Evolutionary conservation across 2,113 vertebrate genomes (phyloP).

Genomic region (Crotophaga sulcirostris): DNA sequence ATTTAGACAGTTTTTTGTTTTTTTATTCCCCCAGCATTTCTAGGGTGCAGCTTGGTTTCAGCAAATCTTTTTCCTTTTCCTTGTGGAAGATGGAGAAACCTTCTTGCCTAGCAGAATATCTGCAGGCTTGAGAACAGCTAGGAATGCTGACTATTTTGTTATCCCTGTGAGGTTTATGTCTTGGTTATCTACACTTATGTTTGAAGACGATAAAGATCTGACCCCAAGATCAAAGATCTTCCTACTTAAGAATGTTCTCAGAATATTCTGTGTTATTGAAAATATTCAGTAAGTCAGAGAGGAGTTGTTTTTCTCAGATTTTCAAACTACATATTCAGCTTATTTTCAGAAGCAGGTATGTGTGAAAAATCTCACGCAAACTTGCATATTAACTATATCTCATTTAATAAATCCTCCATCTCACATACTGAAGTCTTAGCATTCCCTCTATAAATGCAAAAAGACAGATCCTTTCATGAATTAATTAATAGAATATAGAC

Average conservation of each 20-base stretch:
- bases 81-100: not conserved
- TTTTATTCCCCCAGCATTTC: not conserved
- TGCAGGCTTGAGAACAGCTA: not conserved
- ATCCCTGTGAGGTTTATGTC: not conserved
- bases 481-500: not conserved
- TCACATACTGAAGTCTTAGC: not conserved
- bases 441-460: not conserved
- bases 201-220: not conserved
- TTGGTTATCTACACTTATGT: not conserved
- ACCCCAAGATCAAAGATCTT: not conserved
- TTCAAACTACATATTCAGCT: not conserved
- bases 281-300: not conserved
- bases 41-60: not conserved
- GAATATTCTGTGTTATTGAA: not conserved
- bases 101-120: not conserved
- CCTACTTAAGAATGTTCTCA: not conserved
- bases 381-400: not conserved
- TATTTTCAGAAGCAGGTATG: not conserved
- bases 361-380: not conserved
- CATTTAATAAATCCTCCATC: not conserved
- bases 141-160: not conserved
- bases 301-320: not conserved
- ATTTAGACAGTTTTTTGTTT: not conserved
- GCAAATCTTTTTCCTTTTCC: not conserved
- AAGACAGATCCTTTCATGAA: not conserved